These are phyloP conservation scores for Melinaea menophilus DNA, from an alignment of 2,888 invertebrate genomes.

Conservation along the genomic window DNA sequence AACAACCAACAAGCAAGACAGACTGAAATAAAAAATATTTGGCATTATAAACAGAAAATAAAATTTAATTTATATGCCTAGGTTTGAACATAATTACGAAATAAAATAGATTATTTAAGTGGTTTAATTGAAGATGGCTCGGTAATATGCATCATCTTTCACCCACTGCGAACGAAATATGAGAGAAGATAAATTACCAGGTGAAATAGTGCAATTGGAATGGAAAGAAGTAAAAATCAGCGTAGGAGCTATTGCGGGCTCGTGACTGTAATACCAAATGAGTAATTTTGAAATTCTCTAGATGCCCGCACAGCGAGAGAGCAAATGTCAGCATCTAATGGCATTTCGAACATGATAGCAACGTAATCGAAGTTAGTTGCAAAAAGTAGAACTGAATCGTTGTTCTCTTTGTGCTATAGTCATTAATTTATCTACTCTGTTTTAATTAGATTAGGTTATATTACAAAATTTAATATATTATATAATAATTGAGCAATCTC, in stretches of 20 bases:
- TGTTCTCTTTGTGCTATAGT: conserved; percentile 30
- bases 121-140: no score
- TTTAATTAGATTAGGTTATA: no score
- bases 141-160: background rate
- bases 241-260: conserved; percentile 56
- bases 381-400: conserved; percentile 38
- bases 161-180: conserved; percentile 43
- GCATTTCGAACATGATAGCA: conserved; percentile 66
- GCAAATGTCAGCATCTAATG: conserved; percentile 73
- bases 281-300: conserved; percentile 74
- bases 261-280: conserved; percentile 75
- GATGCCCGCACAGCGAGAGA: conserved; percentile 60
- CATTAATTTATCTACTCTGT: conserved; percentile 15
- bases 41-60: no score
- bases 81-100: no score
- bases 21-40: no score
- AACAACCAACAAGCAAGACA: no score
- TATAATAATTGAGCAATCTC: no score
- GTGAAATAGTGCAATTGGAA: conserved; percentile 71
- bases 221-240: conserved; percentile 77
- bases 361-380: conserved; percentile 61
- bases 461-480: no score
- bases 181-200: conserved; percentile 64
- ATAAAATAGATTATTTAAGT: no score
- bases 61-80: no score